Conservation (phyloP, 2,888 invertebrate genomes). For the Dicyrtomina minuta region DNA sequence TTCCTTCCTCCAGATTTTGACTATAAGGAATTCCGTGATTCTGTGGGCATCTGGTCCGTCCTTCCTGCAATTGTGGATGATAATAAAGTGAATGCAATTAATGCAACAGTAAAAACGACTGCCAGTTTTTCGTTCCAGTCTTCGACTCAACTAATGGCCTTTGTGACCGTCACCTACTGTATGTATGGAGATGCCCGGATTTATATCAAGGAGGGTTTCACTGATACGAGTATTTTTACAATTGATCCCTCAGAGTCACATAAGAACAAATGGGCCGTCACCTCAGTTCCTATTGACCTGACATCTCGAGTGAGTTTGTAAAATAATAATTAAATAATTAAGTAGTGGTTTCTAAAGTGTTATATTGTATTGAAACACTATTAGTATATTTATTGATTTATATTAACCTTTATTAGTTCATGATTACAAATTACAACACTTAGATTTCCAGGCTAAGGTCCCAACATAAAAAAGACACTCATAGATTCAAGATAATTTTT, state of each 20-base stretch:
- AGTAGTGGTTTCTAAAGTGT: too few species aligned
- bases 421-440: too few species aligned
- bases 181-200: neutral
- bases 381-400: too few species aligned
- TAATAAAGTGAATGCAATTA: neutral
- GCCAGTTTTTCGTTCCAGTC: neutral
- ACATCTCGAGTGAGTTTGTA: too few species aligned
- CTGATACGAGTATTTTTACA: neutral
- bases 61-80: neutral
- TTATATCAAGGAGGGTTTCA: neutral
- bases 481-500: too few species aligned
- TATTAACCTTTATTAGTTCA: too few species aligned
- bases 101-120: neutral
- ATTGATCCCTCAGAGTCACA: neutral
- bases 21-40: neutral
- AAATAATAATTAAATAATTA: too few species aligned
- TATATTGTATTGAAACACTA: too few species aligned
- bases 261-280: too few species aligned
- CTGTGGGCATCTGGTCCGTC: slow-evolving; percentile 13
- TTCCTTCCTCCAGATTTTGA: slow-evolving; percentile 11
- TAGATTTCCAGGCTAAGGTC: too few species aligned
- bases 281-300: too few species aligned
- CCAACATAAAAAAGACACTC: too few species aligned
- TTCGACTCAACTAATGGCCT: slow-evolving; percentile 8
- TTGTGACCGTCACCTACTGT: slow-evolving; percentile 2